A percentile compares a stretch with the other conserved stretches of the same genome.
phyloP scores from a whole-genome alignment of 2,888 invertebrate genomes.

The Acleris cristana region DNA sequence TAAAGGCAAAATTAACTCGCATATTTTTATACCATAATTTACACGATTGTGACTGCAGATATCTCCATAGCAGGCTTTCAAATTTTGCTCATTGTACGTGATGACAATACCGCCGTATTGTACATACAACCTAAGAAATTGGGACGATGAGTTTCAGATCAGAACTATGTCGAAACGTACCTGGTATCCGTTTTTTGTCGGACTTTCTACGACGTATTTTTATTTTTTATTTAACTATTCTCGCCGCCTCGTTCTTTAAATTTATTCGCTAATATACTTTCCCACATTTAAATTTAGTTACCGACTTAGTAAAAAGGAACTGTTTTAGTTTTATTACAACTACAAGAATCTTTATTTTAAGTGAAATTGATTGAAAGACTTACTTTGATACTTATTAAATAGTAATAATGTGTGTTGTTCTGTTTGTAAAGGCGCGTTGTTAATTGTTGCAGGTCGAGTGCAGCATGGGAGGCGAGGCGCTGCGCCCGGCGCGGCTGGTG shows the following conservation, averaged over 20 bases:
- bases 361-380: too few species aligned
- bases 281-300: conserved; percentile 1
- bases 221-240: conserved; percentile 24
- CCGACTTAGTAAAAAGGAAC: not conserved
- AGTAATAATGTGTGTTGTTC: not conserved
- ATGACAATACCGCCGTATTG: conserved; percentile 35
- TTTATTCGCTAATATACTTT: conserved; percentile 19
- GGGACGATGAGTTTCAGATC: conserved; percentile 41
- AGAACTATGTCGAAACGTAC: conserved; percentile 36
- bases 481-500: conserved; percentile 74
- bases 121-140: conserved; percentile 37
- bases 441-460: conserved; percentile 62
- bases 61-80: conserved; percentile 50
- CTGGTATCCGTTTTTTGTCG: conserved; percentile 46
- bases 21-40: not conserved
- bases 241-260: conserved; percentile 21
- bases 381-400: too few species aligned
- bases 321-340: not conserved
- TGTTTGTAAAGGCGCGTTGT: conserved; percentile 35
- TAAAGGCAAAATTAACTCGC: not conserved
- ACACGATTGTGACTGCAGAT: not conserved
- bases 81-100: conserved; percentile 54
- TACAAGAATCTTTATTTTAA: too few species aligned
- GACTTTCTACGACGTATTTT: conserved; percentile 48
- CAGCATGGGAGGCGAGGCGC: conserved; percentile 72